phyloP scores from a whole-genome alignment of 2,888 invertebrate species.

The Amorpha juglandis region DNA sequence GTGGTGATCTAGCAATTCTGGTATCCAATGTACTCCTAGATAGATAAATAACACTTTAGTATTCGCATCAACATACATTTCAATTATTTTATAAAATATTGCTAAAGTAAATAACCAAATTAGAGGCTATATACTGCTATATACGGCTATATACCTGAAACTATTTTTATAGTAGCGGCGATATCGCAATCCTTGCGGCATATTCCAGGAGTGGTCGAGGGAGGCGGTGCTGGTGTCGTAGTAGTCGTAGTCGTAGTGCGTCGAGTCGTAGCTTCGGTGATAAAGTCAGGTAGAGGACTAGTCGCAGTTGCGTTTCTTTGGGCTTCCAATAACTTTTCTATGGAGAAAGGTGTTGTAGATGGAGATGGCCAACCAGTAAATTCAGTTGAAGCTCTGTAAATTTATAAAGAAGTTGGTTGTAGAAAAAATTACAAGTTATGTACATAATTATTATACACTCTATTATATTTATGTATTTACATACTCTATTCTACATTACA shows the following conservation, averaged over 20 bases:
- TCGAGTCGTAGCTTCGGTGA: constrained; percentile 78
- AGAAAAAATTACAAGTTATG: no score
- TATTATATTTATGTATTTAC: no score
- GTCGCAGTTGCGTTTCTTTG: constrained; percentile 86
- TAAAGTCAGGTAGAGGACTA: constrained; percentile 74
- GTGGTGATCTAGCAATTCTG: constrained; percentile 93
- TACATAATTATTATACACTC: no score
- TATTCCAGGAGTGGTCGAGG: constrained; percentile 91
- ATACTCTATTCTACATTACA: no score
- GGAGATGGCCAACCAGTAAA: constrained; percentile 96
- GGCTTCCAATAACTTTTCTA: constrained; percentile 90
- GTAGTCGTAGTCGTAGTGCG: constrained; percentile 85
- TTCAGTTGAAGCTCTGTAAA: constrained; percentile 90
- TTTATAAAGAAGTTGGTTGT: constrained; percentile 3
- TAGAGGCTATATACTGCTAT: no score
- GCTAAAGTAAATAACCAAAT: neutral
- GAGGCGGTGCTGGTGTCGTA: constrained; percentile 88
- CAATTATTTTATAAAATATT: neutral
- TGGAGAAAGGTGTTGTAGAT: constrained; percentile 93
- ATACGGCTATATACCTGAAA: constrained; percentile 88
- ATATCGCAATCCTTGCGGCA: constrained; percentile 92
- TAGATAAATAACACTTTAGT: constrained; percentile 17
- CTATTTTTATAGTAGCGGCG: constrained; percentile 93
- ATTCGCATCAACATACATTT: neutral
- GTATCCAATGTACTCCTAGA: constrained; percentile 90